These are phyloP conservation scores for Zaprionus tsacasi DNA, from an alignment of 1,140 invertebrate species.

Conservation along the genomic window DNA sequence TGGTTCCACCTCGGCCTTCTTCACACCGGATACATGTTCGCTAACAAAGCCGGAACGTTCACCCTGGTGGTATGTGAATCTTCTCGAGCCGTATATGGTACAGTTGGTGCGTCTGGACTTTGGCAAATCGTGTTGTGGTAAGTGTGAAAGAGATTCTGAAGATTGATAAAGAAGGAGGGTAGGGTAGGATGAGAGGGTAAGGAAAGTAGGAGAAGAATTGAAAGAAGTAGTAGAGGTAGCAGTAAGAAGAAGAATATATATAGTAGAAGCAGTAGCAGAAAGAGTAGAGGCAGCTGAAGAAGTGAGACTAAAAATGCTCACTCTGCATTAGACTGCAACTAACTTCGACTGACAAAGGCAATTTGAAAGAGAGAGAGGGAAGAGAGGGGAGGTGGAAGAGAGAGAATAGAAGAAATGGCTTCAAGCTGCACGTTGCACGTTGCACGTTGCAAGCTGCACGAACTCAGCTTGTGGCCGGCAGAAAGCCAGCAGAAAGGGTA, in stretches of 20 bases:
- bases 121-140: slow-evolving; percentile 95
- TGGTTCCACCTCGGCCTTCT: slow-evolving; percentile 93
- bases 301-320: neutral
- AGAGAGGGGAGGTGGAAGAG: no score
- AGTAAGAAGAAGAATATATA: neutral
- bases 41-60: slow-evolving; percentile 91
- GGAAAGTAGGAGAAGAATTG: neutral
- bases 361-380: neutral
- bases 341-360: neutral
- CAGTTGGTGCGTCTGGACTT: slow-evolving; percentile 96
- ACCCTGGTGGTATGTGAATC: slow-evolving; percentile 98
- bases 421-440: slow-evolving; percentile 42
- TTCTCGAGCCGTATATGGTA: slow-evolving; percentile 97
- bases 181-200: no score
- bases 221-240: neutral
- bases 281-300: no score
- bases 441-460: slow-evolving; percentile 22
- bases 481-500: slow-evolving; percentile 56
- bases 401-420: slow-evolving; percentile 47
- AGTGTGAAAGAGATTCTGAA: slow-evolving; percentile 80
- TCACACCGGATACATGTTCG: slow-evolving; percentile 93
- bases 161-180: neutral
- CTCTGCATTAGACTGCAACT: neutral
- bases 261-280: neutral
- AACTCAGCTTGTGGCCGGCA: slow-evolving; percentile 17